A percentile compares a stretch with the other conserved stretches of the same genome.
Evolutionary conservation across 2,888 invertebrate species (phyloP).

Genomic region (Nasonovia ribisnigri): DNA sequence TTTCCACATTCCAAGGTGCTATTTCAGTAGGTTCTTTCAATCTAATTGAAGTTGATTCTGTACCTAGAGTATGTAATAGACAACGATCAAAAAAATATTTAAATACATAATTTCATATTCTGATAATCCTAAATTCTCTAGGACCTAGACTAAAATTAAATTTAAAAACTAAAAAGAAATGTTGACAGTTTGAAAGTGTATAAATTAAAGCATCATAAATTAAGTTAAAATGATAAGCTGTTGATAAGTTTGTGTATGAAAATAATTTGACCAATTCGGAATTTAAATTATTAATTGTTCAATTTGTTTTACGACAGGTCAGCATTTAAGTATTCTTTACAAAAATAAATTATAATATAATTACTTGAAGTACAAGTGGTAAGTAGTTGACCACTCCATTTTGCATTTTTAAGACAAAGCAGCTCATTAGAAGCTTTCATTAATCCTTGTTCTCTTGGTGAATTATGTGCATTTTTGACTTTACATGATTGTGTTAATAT

Average conservation of each 20-base stretch:
- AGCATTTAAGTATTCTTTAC: background rate
- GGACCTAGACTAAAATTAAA: background rate
- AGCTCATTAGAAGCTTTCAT: conserved; percentile 32
- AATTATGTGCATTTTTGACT: conserved; percentile 51
- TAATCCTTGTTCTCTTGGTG: background rate
- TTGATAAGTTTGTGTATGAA: background rate
- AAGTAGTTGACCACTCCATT: conserved; percentile 66
- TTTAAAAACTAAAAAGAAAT: background rate
- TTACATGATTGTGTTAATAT: conserved; percentile 66
- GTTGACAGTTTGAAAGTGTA: background rate
- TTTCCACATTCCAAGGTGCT: conserved; percentile 67
- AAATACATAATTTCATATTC: background rate
- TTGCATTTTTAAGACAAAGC: conserved; percentile 66
- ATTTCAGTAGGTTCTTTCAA: conserved; percentile 68
- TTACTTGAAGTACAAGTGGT: conserved; percentile 67
- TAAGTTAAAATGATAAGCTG: too few relatives aligned
- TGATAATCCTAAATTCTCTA: too few relatives aligned
- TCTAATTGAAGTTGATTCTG: conserved; percentile 69
- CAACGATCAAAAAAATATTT: conserved; percentile 69
- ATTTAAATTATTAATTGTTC: background rate
- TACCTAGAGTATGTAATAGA: conserved; percentile 62
- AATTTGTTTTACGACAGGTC: background rate
- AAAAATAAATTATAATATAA: background rate
- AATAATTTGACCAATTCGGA: background rate
- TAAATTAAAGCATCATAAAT: background rate